A percentile compares a stretch with the other conserved stretches of the same genome.
Conservation (phyloP, 2,113 vertebrate genomes). For the Dryoscopus gambensis region DNA sequence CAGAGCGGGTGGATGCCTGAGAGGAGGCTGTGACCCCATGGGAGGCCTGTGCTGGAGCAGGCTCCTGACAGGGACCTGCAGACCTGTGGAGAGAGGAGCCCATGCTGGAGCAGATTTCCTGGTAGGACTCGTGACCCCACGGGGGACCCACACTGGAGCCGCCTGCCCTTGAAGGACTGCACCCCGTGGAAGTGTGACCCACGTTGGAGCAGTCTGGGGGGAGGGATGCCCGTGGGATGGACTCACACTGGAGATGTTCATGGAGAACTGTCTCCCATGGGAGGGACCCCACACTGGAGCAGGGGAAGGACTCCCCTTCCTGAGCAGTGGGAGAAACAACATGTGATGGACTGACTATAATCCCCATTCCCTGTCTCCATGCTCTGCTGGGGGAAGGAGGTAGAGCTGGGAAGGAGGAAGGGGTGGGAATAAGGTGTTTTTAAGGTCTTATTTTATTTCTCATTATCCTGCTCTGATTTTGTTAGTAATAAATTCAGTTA, state of each 20-base stretch:
- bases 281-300: neutral
- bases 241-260: neutral
- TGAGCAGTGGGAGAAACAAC: neutral
- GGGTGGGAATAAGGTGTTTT: neutral
- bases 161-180: no score
- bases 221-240: neutral
- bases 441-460: neutral
- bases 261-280: neutral
- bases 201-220: no score
- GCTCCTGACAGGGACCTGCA: neutral
- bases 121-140: no score
- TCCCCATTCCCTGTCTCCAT: neutral
- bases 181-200: no score
- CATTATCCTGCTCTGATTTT: neutral
- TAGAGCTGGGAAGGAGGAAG: neutral
- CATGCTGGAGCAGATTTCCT: no score
- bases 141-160: no score
- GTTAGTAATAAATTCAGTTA: neutral
- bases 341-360: neutral
- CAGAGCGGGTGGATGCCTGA: neutral
- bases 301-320: neutral
- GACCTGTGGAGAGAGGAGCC: neutral
- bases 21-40: neutral
- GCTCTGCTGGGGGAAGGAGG: rapidly evolving
- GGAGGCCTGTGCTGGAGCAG: neutral